phyloP scores from a whole-genome alignment of 2,888 invertebrate species.

The Acleris literana region DNA sequence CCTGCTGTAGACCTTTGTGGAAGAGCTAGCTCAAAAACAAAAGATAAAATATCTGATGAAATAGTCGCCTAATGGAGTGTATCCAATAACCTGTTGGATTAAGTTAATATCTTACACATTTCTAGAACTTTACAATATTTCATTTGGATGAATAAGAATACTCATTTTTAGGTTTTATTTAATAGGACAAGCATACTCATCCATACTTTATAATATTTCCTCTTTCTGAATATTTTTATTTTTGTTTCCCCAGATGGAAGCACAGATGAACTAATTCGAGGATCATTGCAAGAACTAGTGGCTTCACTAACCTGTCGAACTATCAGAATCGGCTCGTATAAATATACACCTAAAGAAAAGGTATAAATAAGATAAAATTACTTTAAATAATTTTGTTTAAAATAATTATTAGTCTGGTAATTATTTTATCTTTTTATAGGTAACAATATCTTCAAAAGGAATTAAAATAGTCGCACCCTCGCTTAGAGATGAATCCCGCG shows the following conservation, averaged over 20 bases:
- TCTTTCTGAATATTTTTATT: not conserved
- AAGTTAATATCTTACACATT: no score
- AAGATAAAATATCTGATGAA: no score
- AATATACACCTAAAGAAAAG: constrained; percentile 89
- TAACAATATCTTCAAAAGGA: constrained; percentile 82
- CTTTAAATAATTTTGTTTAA: no score
- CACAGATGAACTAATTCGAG: constrained; percentile 78
- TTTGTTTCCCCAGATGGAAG: constrained; percentile 76
- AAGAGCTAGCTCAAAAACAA: no score
- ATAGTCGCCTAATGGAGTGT: no score
- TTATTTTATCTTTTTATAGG: constrained; percentile 60
- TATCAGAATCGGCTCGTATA: constrained; percentile 93
- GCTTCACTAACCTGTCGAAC: constrained; percentile 88
- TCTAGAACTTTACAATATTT: no score
- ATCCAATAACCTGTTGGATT: no score
- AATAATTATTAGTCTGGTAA: no score
- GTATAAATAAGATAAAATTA: constrained; percentile 62
- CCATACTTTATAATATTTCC: not conserved
- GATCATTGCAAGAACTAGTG: constrained; percentile 69
- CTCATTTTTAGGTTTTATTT: no score
- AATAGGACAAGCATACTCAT: no score
- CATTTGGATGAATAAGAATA: no score
- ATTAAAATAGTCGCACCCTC: constrained; percentile 85
- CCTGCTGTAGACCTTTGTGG: no score
- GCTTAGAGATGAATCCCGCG: constrained; percentile 78